These are phyloP conservation scores for Trogon surrucura DNA, from an alignment of 2,113 vertebrate species.

Conservation along the genomic window DNA sequence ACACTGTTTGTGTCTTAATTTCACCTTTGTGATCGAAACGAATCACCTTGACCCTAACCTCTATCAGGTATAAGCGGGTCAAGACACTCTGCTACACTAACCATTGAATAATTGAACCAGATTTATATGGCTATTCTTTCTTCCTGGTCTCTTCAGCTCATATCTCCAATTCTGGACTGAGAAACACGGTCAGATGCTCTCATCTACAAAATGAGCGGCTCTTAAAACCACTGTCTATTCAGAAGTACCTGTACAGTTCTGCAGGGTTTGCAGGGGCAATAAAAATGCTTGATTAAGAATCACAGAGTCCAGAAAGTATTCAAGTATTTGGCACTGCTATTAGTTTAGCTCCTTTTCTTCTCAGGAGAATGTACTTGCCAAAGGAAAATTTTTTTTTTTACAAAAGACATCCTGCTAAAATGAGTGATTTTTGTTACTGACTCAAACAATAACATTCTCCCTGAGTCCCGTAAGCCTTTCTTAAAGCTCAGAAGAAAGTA, in stretches of 20 bases:
- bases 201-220: neutral
- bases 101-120: neutral
- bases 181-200: neutral
- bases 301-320: neutral
- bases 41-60: no score
- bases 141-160: neutral
- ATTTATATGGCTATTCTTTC: neutral
- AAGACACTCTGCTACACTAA: neutral
- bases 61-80: no score
- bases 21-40: no score
- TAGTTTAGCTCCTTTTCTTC: neutral
- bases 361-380: neutral
- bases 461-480: neutral
- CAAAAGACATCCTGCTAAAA: neutral
- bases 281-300: neutral
- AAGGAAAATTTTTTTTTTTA: no score
- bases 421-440: neutral
- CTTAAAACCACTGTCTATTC: neutral
- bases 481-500: neutral
- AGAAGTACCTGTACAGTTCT: neutral
- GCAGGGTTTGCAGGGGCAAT: neutral
- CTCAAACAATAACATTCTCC: neutral
- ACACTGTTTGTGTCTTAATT: no score
- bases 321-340: neutral
- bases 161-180: neutral